Evolutionary conservation across 2,113 vertebrate species (phyloP), one percentile per base, ranked within the genome.

Genomic region (Cheilinus undulatus): DNA sequence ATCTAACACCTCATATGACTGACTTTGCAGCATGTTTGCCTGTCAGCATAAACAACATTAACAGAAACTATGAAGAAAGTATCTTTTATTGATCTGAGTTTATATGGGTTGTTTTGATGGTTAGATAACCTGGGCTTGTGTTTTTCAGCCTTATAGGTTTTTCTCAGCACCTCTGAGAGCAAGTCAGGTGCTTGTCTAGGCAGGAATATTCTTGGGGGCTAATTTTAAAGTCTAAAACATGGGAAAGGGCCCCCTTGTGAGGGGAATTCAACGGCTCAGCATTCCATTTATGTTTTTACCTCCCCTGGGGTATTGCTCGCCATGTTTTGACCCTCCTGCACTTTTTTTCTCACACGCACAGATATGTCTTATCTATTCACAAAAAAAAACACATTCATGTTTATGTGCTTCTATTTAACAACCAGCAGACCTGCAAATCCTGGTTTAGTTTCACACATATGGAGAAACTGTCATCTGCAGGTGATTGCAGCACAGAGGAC

Each of bases 111-210:
- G 32, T 34, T 34, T 34, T 7, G 32, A 11, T 34, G 8, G 8
- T 7, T 34, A 2, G 11, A 11, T 34, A 34, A 34, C 32, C 11
- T 7, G 32, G 32, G 32, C 32, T 34, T 10, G 2, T 6, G 7
- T 7, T n/a, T 45, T 20, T 19, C 42, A 45, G 23, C 7, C 26
- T 36, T 10, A 4, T 17, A 17, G 34, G 50, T 34, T 57, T 58
- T 12, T 38, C 17, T 10, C 7, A 20, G 26, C 40, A 6, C 15
- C 40, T 9, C 23, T 5, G n/a, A 32, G 6, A 24, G 12, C 4
- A 45, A 3, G 20, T 60, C 20, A 2, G 1, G 57, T 34, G 61
- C 84, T 17, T 65, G 62, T 69, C 53, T 38, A 38, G 58, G 45
- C 70, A 65, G 17, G 58, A 75, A 20, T 19, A 14, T 48, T 36